Evolutionary conservation across 2,797 vertebrate genomes (phyloP), one percentile per base, ranked within the genome.

Genomic region (Spinibarbus caldwelli): DNA sequence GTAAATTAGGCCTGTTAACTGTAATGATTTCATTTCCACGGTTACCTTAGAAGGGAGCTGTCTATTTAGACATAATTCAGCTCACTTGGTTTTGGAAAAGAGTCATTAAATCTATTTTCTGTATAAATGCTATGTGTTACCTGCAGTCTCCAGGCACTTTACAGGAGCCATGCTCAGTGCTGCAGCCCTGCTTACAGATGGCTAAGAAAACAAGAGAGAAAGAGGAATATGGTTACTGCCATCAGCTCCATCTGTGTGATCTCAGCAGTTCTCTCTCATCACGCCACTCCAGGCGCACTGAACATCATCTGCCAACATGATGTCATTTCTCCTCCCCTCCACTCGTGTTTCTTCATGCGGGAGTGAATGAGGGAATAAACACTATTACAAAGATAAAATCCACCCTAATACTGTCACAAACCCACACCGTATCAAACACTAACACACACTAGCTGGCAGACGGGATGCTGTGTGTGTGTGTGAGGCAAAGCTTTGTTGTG

Each of bases 181-280:
- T 97, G 90, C 96, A 97, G 89, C 96, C 96, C 91, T 97, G 96
- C 71, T 95, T 94, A 91, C 96, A 97, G 91, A 97, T 96, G 21
- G 96, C 96, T 96, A 93, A 84, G 89, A 59, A 47, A 83, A 71
- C 34, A 45, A 80, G 43, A 82, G 54, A 85, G 52, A 62, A 68
- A 78, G 72, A 75, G 6, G 57, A 34, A 70, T 21, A 70, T 15
- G 49, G 64, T 72, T 77, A 76, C 21, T 21, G 19, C 31, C 87
- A 86, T 86, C 85, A 54, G 70, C 41, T n/a, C 76, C 49, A 83
- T 80, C 85, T 84, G 36, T 78, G 79, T 85, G 82, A 84, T 81
- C 87, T 82, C 47, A 82, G 52, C 67, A 43, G 45, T 45, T 84
- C 23, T 72, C 80, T 36, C 17, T 59, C 59, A 68, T 82, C 59